These are phyloP conservation scores for Pongo abelii DNA, from an alignment of 2,113 vertebrate species.

Conservation along the genomic window DNA sequence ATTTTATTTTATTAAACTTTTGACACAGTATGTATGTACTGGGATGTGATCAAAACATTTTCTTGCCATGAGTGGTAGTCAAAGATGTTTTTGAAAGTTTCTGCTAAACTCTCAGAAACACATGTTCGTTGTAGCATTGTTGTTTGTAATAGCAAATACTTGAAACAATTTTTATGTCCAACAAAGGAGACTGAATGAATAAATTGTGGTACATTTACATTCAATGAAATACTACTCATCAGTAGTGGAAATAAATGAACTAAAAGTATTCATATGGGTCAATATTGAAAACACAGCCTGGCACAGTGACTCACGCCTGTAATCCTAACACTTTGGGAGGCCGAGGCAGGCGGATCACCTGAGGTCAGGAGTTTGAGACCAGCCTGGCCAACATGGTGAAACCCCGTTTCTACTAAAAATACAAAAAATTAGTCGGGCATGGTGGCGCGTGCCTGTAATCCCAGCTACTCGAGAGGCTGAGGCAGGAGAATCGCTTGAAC, in stretches of 20 bases:
- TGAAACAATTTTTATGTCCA: constrained; percentile 8
- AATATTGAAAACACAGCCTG: constrained; percentile 13
- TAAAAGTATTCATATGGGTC: constrained; percentile 33
- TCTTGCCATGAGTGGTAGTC: neutral
- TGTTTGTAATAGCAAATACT: constrained; percentile 15
- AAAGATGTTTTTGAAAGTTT: constrained; percentile 26
- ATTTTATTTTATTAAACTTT: neutral
- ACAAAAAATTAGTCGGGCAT: no score
- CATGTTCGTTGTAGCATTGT: neutral
- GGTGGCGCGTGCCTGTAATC: no score
- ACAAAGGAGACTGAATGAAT: constrained; percentile 20
- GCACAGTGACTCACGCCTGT: no score
- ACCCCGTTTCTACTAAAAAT: no score
- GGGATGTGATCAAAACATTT: neutral
- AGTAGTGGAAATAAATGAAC: constrained; percentile 10
- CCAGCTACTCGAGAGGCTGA: no score
- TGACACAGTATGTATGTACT: neutral
- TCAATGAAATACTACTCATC: neutral
- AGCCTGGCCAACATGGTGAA: no score
- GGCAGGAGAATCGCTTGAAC: no score
- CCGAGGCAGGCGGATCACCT: no score
- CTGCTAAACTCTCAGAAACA: neutral
- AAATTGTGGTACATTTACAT: neutral
- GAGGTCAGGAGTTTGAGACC: no score
- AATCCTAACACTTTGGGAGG: no score